These are phyloP conservation scores for Macrotis lagotis DNA, from an alignment of 2,113 vertebrate species.

Conservation along the genomic window DNA sequence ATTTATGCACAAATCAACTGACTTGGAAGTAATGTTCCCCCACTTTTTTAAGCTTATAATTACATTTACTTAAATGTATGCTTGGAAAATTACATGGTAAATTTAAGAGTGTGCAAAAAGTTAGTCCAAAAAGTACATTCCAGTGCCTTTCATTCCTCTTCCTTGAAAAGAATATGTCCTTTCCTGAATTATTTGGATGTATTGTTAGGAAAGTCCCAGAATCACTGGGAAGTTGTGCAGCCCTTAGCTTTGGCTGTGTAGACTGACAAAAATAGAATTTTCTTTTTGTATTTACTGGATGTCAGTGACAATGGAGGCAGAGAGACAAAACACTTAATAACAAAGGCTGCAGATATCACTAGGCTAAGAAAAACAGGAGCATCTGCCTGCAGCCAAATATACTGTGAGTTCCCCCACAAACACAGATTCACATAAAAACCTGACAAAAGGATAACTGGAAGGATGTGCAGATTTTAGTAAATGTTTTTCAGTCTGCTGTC, in stretches of 20 bases:
- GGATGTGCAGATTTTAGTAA: slow-evolving; percentile 13
- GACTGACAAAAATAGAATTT: background rate
- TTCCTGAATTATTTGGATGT: background rate
- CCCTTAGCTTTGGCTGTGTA: background rate
- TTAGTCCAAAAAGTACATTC: background rate
- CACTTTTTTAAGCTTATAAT: background rate
- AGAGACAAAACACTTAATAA: slow-evolving; percentile 11
- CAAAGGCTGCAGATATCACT: background rate
- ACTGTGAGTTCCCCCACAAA: slow-evolving; percentile 21
- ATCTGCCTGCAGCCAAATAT: slow-evolving; percentile 11
- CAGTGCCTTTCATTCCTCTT: background rate
- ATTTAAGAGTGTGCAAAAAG: background rate
- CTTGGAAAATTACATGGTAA: background rate
- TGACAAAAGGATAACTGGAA: background rate
- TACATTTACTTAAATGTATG: background rate
- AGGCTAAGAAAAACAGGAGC: background rate
- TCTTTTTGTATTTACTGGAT: slow-evolving; percentile 23
- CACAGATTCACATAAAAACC: slow-evolving; percentile 12
- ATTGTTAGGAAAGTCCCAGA: background rate
- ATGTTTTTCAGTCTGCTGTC: slow-evolving; percentile 13
- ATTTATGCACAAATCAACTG: background rate
- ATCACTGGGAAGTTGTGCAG: background rate
- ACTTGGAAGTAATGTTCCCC: background rate
- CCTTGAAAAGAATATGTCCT: background rate
- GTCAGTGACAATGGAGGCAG: background rate